Evolutionary conservation across 2,888 invertebrate species (phyloP).

Genomic region (Drosophila pegasa): DNA sequence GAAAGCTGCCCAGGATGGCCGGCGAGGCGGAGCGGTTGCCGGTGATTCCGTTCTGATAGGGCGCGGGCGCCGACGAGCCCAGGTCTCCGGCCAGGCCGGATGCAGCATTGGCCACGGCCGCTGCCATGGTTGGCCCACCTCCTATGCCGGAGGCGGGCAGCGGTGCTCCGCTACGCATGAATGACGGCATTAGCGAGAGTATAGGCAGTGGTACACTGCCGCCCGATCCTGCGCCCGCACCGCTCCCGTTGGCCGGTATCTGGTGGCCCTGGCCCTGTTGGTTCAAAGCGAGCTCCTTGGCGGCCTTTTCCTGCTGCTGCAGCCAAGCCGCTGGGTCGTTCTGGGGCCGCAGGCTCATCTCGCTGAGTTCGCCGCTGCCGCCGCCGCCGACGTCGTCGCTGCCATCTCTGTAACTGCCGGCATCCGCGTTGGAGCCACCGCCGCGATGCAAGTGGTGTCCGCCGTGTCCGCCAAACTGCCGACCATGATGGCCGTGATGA

Average conservation of each 20-base stretch:
- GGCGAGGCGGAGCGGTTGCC: constrained; percentile 59
- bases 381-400: constrained; percentile 79
- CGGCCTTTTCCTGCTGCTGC: constrained; percentile 85
- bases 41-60: constrained; percentile 81
- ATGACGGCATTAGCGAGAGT: constrained; percentile 91
- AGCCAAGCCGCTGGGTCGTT: constrained; percentile 84
- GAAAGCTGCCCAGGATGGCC: constrained; percentile 72
- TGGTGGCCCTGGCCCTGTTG: constrained; percentile 86
- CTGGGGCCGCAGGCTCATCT: constrained; percentile 84
- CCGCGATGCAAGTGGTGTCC: constrained; percentile 60
- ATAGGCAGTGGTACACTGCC: constrained; percentile 88
- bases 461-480: constrained; percentile 52
- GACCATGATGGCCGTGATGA: constrained; percentile 62
- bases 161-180: constrained; percentile 86
- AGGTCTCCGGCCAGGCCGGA: constrained; percentile 33
- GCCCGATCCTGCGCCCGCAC: constrained; percentile 59
- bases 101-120: constrained; percentile 55
- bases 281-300: constrained; percentile 82
- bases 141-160: constrained; percentile 56
- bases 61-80: constrained; percentile 58
- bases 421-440: constrained; percentile 37
- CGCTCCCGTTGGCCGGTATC: constrained; percentile 45
- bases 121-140: constrained; percentile 56
- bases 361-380: constrained; percentile 66
- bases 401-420: constrained; percentile 84